A percentile compares a stretch with the other conserved stretches of the same genome.
phyloP scores from a whole-genome alignment of 37 sponge, comb jelly and placozoan species.

The Diacarnus erythraeanus region DNA sequence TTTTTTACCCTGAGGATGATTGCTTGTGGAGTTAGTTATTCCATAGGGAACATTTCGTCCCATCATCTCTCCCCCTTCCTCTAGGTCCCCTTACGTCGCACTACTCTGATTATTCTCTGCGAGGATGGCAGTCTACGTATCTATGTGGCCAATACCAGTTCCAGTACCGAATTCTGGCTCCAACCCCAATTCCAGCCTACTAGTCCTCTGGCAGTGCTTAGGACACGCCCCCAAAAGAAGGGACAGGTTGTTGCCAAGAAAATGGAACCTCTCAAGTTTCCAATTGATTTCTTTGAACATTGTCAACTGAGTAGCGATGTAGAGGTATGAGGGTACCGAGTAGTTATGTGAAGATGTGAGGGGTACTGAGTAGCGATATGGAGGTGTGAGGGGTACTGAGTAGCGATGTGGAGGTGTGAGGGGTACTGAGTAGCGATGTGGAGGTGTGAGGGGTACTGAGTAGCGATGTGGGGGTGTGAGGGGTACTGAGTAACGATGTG shows the following conservation, averaged over 20 bases:
- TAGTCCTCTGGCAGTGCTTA: conserved; percentile 67
- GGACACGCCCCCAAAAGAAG: conserved; percentile 16
- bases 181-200: conserved; percentile 73
- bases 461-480: not conserved
- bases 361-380: not conserved
- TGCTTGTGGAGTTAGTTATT: no score
- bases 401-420: not conserved
- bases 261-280: conserved; percentile 48
- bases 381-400: not conserved
- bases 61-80: not conserved
- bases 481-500: not conserved
- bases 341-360: not conserved
- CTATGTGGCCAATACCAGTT: conserved; percentile 62
- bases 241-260: not conserved
- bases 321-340: conserved; percentile 41
- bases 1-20: no score
- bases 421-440: not conserved
- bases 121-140: conserved; percentile 91
- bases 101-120: conserved; percentile 78
- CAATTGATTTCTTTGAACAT: conserved; percentile 91
- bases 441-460: not conserved
- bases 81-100: conserved; percentile 32
- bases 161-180: conserved; percentile 70
- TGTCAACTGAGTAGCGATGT: conserved; percentile 62
- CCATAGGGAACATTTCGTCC: no score